A percentile compares a stretch with the other conserved stretches of the same genome.
phyloP scores from a whole-genome alignment of 2,113 vertebrate species.

The Hiodon tergisus region DNA sequence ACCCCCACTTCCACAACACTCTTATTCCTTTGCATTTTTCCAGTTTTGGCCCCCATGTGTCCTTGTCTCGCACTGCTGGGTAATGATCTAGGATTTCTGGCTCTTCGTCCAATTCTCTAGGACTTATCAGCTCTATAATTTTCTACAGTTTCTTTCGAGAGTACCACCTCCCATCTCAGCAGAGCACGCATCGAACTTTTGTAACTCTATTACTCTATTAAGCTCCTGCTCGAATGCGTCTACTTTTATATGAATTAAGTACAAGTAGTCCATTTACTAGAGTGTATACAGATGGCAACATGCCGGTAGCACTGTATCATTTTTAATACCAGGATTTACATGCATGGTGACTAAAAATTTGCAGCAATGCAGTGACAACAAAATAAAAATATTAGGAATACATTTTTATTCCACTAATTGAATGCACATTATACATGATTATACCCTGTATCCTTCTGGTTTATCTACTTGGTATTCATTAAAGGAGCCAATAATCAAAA shows the following conservation, averaged over 20 bases:
- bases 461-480: conserved; percentile 7
- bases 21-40: too few relatives aligned
- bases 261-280: conserved; percentile 10
- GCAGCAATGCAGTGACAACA: too few relatives aligned
- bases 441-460: conserved; percentile 8
- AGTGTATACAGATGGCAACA: conserved; percentile 8
- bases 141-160: background rate
- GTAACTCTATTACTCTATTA: conserved; percentile 6
- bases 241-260: conserved; percentile 1
- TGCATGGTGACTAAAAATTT: conserved; percentile 3
- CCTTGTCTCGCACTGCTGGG: too few relatives aligned
- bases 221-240: conserved; percentile 7
- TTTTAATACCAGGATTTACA: conserved; percentile 1
- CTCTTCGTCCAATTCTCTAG: background rate
- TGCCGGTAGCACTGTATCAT: conserved; percentile 6
- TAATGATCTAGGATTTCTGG: too few relatives aligned
- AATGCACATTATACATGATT: conserved; percentile 4
- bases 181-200: conserved; percentile 6
- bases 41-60: background rate
- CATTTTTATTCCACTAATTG: conserved; percentile 7
- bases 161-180: conserved; percentile 5
- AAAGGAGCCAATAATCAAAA: conserved; percentile 8
- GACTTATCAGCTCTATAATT: too few relatives aligned
- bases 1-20: too few relatives aligned
- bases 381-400: conserved; percentile 7